Evolutionary conservation across 2,888 invertebrate genomes (phyloP).

Genomic region (Coleophora flavipennella): DNA sequence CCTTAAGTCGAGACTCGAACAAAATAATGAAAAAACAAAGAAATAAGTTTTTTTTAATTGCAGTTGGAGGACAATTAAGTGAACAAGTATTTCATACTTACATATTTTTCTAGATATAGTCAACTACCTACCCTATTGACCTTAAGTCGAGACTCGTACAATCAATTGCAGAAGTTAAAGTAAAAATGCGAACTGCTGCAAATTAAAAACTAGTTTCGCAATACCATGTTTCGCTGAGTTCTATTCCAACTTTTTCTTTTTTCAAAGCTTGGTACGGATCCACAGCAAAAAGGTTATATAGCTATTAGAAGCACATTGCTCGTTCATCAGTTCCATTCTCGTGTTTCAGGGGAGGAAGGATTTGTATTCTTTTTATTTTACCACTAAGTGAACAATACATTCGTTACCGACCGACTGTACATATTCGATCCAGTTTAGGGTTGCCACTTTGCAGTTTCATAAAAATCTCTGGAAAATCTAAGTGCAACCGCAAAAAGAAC

Average conservation of each 20-base stretch:
- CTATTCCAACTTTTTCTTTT: too few relatives aligned
- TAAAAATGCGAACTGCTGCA: not conserved
- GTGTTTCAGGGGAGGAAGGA: slow-evolving; percentile 43
- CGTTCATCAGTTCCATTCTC: slow-evolving; percentile 59
- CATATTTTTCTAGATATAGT: too few relatives aligned
- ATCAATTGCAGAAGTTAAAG: not conserved
- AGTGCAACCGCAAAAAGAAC: too few relatives aligned
- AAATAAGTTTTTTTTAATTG: too few relatives aligned
- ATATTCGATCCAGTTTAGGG: slow-evolving; percentile 28
- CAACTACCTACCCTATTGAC: too few relatives aligned
- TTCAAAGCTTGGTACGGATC: too few relatives aligned
- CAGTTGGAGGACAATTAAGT: too few relatives aligned
- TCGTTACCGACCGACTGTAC: slow-evolving; percentile 48
- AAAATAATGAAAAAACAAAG: too few relatives aligned
- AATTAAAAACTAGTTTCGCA: not conserved
- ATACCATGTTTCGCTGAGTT: slow-evolving; percentile 1
- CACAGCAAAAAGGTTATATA: not conserved
- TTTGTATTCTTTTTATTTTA: slow-evolving; percentile 53
- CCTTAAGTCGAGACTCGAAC: too few relatives aligned
- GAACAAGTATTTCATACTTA: too few relatives aligned
- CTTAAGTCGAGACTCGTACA: too few relatives aligned
- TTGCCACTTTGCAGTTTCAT: not conserved
- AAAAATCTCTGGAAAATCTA: not conserved
- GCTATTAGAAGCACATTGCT: slow-evolving; percentile 50
- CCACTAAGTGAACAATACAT: slow-evolving; percentile 58